Conservation (phyloP, 2,797 vertebrate species). For the Malacoraja senta region DNA sequence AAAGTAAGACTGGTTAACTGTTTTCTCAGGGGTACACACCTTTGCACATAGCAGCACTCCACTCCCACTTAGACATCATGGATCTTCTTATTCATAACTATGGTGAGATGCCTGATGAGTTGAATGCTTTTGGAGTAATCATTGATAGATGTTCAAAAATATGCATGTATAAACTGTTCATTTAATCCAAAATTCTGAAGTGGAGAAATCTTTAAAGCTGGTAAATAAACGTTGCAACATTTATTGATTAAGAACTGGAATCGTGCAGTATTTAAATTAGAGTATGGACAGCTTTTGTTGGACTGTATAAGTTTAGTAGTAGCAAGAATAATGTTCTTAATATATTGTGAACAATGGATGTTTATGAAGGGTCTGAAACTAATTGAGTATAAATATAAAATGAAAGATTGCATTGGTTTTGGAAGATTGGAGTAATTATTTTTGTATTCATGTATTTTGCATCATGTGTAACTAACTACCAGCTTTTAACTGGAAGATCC, state of each 20-base stretch:
- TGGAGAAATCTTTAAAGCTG: not conserved
- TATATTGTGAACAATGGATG: not conserved
- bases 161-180: not conserved
- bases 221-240: not conserved
- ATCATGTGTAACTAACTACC: not conserved
- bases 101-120: slow-evolving; percentile 51
- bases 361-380: not conserved
- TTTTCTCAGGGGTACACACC: slow-evolving; percentile 65
- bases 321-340: not conserved
- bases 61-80: slow-evolving; percentile 62
- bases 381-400: not conserved
- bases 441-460: not conserved
- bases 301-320: not conserved
- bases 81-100: slow-evolving; percentile 61
- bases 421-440: not conserved
- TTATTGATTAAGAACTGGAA: not conserved
- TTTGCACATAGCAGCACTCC: slow-evolving; percentile 68
- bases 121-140: not conserved
- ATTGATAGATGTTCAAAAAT: not conserved
- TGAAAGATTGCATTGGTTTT: not conserved
- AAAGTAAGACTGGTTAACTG: not conserved
- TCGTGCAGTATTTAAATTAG: not conserved
- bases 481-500: no score
- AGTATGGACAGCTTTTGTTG: not conserved
- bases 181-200: slow-evolving; percentile 24